Evolutionary conservation across 2,888 invertebrate genomes (phyloP).

Genomic region (Atethmia centrago): DNA sequence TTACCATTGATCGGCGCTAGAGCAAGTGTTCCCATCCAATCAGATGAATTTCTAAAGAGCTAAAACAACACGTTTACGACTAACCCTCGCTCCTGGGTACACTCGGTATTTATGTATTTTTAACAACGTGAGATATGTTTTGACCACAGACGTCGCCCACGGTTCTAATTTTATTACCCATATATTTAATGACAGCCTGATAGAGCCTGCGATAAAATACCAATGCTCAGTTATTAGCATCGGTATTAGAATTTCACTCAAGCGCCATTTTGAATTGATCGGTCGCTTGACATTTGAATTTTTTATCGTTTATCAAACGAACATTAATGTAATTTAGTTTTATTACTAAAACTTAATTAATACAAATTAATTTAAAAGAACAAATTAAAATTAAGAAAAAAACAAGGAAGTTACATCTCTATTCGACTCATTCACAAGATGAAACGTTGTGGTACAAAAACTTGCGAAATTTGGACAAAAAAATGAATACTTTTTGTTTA

Average conservation of each 20-base stretch:
- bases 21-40: conserved; percentile 40
- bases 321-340: conserved; percentile 41
- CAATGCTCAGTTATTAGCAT: conserved; percentile 61
- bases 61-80: conserved; percentile 51
- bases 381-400: conserved; percentile 23
- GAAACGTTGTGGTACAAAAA: conserved; percentile 52
- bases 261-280: conserved; percentile 61
- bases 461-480: conserved; percentile 63
- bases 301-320: conserved; percentile 51
- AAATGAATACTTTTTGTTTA: conserved; percentile 63
- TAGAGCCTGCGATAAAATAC: conserved; percentile 63
- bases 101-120: conserved; percentile 61
- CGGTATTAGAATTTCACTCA: conserved; percentile 57
- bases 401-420: conserved; percentile 33
- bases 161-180: conserved; percentile 62
- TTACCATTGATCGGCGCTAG: conserved; percentile 30
- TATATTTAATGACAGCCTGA: conserved; percentile 64
- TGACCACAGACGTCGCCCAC: conserved; percentile 64
- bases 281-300: conserved; percentile 49
- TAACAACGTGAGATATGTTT: conserved; percentile 67
- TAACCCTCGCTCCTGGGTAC: conserved; percentile 57
- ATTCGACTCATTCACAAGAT: conserved; percentile 39
- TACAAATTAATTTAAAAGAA: conserved; percentile 28
- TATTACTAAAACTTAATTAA: conserved; percentile 34
- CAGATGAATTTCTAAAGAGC: conserved; percentile 42